Conservation (phyloP, 2,888 invertebrate genomes). For the Glyphotaelius pellucidus region DNA sequence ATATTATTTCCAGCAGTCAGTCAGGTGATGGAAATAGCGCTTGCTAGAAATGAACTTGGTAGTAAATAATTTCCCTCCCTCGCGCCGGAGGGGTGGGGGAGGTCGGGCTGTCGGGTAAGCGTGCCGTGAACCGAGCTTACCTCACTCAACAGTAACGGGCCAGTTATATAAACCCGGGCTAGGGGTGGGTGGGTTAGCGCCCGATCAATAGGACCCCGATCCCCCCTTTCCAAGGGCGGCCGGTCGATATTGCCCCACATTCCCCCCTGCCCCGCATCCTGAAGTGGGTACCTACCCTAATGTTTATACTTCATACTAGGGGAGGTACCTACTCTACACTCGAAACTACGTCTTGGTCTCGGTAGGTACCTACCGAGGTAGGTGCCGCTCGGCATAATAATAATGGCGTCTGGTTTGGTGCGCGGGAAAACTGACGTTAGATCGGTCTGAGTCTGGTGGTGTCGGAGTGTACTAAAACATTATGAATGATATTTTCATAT, state of each 20-base stretch:
- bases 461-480: not conserved
- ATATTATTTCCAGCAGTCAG: not conserved
- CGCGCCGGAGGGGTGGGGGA: not conserved
- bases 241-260: constrained; percentile 49
- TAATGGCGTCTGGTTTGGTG: not conserved
- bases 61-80: not conserved
- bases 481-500: not conserved
- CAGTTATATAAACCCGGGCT: constrained; percentile 19
- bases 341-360: not conserved
- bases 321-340: not conserved
- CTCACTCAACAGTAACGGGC: constrained; percentile 33
- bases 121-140: constrained; percentile 18
- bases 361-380: not conserved
- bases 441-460: not conserved
- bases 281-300: not conserved
- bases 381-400: not conserved
- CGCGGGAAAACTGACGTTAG: constrained; percentile 19
- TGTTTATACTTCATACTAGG: not conserved
- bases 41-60: not conserved
- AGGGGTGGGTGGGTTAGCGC: not conserved
- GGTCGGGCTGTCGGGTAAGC: not conserved
- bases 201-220: constrained; percentile 41
- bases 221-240: constrained; percentile 39
- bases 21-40: not conserved
- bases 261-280: constrained; percentile 4